phyloP scores from a whole-genome alignment of 2,888 invertebrate genomes.

The Ophion slaviceki region DNA sequence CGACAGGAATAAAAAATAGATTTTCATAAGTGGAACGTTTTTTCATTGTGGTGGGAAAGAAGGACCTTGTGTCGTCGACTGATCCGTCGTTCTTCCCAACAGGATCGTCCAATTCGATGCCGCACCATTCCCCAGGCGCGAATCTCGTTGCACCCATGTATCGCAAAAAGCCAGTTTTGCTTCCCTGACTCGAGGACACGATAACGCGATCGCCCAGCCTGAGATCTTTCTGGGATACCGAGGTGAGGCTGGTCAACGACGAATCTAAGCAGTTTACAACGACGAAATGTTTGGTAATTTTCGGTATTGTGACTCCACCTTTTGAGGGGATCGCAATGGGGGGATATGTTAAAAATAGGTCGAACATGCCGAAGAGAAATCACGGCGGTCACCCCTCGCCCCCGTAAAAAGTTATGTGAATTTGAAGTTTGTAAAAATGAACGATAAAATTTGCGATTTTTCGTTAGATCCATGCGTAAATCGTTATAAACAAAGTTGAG shows the following conservation, averaged over 20 bases:
- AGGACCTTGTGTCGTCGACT: conserved; percentile 94
- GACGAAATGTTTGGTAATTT: background rate
- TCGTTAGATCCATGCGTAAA: too few relatives aligned
- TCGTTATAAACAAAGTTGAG: too few relatives aligned
- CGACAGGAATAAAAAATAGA: conserved; percentile 11
- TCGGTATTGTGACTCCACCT: too few relatives aligned
- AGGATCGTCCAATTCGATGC: conserved; percentile 96
- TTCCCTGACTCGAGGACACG: conserved; percentile 93
- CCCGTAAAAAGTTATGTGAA: too few relatives aligned
- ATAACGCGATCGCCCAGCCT: conserved; percentile 96
- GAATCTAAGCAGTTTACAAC: conserved; percentile 81
- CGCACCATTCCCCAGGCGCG: conserved; percentile 97
- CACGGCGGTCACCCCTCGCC: too few relatives aligned
- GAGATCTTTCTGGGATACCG: conserved; percentile 85
- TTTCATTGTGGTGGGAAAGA: background rate
- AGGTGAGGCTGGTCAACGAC: conserved; percentile 84
- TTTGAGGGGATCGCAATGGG: too few relatives aligned
- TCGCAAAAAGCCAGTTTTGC: conserved; percentile 93
- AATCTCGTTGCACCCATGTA: conserved; percentile 96
- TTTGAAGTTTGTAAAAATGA: too few relatives aligned
- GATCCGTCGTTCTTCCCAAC: conserved; percentile 98
- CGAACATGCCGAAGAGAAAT: too few relatives aligned
- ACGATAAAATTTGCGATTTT: too few relatives aligned
- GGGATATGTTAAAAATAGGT: too few relatives aligned
- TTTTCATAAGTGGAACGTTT: background rate